phyloP scores from a whole-genome alignment of 2,113 vertebrate genomes.

The Myotis lucifugus region DNA sequence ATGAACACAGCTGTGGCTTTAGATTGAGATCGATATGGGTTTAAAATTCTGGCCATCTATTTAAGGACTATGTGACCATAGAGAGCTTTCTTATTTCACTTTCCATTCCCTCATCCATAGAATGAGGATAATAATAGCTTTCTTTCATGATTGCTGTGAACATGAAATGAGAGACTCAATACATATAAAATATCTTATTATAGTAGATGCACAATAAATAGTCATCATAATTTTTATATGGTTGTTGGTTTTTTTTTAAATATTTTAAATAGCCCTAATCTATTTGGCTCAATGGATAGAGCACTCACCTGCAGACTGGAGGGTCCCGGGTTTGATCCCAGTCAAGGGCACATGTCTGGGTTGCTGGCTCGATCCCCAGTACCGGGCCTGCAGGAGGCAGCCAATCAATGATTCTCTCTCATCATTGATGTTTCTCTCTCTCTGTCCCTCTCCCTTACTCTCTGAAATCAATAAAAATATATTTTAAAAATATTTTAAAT shows the following conservation, averaged over 20 bases:
- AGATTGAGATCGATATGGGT: background rate
- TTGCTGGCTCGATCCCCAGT: no score
- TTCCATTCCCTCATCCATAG: slow-evolving; percentile 1
- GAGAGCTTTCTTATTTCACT: background rate
- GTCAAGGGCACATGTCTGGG: no score
- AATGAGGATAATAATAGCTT: background rate
- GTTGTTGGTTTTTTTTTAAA: background rate
- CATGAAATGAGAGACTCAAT: background rate
- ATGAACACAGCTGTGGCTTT: background rate
- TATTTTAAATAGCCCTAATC: no score
- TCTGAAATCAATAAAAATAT: no score
- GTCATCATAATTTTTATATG: background rate
- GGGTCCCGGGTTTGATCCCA: no score
- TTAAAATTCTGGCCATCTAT: background rate
- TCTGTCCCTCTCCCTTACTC: no score
- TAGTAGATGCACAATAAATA: background rate
- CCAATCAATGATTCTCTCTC: no score
- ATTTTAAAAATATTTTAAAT: no score
- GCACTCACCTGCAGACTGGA: no score
- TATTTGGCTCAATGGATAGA: no score
- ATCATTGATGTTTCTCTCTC: no score
- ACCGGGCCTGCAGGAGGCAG: no score
- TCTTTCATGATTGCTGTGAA: background rate
- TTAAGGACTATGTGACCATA: background rate
- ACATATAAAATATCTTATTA: background rate